phyloP scores from a whole-genome alignment of 2,797 vertebrate genomes.

The Phaenicophaeus curvirostris region DNA sequence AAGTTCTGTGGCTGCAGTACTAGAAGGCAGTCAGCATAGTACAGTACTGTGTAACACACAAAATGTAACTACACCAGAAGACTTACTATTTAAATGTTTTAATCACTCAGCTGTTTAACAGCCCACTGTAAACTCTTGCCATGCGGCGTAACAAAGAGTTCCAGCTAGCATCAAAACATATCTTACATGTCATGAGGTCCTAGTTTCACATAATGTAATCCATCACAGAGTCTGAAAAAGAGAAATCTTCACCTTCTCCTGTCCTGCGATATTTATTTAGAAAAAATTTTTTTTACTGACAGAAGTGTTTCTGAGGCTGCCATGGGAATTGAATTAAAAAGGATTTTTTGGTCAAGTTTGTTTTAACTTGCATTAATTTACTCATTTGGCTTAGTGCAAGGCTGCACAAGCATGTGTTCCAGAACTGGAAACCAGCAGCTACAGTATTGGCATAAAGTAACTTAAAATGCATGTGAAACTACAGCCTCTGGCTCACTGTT shows the following conservation, averaged over 20 bases:
- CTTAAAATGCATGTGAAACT: neutral
- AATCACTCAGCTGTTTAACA: neutral
- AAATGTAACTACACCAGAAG: neutral
- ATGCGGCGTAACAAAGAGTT: neutral
- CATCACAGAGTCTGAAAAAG: neutral
- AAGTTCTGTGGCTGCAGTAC: neutral
- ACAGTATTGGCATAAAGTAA: neutral
- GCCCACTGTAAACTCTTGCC: neutral
- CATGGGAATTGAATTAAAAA: neutral
- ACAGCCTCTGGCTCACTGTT: neutral
- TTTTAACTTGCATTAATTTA: neutral
- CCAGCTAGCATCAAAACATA: neutral
- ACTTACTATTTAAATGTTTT: neutral
- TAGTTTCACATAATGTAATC: neutral
- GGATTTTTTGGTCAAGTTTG: neutral
- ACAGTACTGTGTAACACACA: neutral
- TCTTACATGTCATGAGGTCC: neutral
- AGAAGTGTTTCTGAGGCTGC: neutral
- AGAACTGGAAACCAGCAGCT: neutral
- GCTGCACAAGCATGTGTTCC: neutral
- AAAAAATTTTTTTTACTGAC: neutral
- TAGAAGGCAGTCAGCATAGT: neutral
- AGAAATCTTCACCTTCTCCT: neutral
- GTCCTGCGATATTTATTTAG: neutral
- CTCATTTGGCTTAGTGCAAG: neutral